Conservation (phyloP, 2,113 vertebrate genomes). For the Edolisoma coerulescens region DNA sequence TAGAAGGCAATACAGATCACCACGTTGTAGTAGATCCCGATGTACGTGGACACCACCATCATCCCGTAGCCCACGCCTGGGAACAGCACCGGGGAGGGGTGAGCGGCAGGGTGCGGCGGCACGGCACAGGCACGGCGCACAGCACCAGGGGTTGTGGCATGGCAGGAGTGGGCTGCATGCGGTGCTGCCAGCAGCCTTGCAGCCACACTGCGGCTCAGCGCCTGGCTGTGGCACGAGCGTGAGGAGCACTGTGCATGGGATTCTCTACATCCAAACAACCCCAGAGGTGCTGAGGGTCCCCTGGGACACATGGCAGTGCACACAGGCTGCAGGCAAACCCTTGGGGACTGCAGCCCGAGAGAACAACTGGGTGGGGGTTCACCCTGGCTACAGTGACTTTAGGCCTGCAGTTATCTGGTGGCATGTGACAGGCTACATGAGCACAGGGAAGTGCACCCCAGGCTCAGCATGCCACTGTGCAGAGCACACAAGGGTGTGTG, state of each 20-base stretch:
- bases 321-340: background rate
- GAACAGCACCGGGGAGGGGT: conserved; percentile 46
- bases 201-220: accelerated
- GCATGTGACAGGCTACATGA: background rate
- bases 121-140: background rate
- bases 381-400: background rate
- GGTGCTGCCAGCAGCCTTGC: background rate
- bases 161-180: background rate
- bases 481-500: accelerated
- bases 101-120: background rate
- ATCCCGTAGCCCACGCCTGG: conserved; percentile 97
- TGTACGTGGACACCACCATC: conserved; percentile 99
- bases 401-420: background rate
- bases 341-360: background rate
- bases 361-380: background rate
- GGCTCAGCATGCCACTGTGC: no score
- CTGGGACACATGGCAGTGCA: background rate
- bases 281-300: background rate
- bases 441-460: accelerated
- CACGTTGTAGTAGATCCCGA: conserved; percentile 99
- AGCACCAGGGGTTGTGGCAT: background rate
- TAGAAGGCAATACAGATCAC: conserved; percentile 98
- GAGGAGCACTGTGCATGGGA: background rate
- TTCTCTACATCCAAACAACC: background rate
- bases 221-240: background rate